Conservation (phyloP, 2,888 invertebrate genomes). For the Thera britannica region DNA sequence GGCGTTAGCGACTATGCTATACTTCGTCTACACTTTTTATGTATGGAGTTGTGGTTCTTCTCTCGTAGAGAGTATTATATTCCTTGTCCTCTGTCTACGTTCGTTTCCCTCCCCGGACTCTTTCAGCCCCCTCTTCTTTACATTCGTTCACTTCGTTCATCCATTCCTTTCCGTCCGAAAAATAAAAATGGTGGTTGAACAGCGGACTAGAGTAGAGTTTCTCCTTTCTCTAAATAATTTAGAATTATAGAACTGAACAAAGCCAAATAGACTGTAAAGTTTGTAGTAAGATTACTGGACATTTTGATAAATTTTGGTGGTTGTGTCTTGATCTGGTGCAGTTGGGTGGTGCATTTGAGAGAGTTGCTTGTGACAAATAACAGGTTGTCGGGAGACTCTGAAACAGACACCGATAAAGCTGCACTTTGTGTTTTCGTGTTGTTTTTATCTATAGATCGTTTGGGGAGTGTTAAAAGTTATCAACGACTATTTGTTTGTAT, state of each 20-base stretch:
- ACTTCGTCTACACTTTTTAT: too few relatives aligned
- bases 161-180: slow-evolving; percentile 36
- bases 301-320: slow-evolving; percentile 54
- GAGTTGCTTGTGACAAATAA: slow-evolving; percentile 81
- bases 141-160: not conserved
- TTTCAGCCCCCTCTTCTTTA: too few relatives aligned
- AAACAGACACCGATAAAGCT: slow-evolving; percentile 73
- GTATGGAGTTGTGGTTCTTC: too few relatives aligned
- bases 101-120: not conserved
- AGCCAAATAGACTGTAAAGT: slow-evolving; percentile 49
- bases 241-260: slow-evolving; percentile 54
- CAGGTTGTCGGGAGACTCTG: slow-evolving; percentile 78
- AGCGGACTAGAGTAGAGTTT: slow-evolving; percentile 54
- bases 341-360: slow-evolving; percentile 68
- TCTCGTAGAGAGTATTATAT: too few relatives aligned
- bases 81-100: not conserved
- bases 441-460: slow-evolving; percentile 58
- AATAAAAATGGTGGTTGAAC: slow-evolving; percentile 82
- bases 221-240: slow-evolving; percentile 67
- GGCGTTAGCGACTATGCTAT: too few relatives aligned
- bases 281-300: slow-evolving; percentile 50
- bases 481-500: slow-evolving; percentile 20
- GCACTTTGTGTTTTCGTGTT: slow-evolving; percentile 69
- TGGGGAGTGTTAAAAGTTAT: slow-evolving; percentile 43
- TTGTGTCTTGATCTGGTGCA: slow-evolving; percentile 60